A percentile compares a stretch with the other conserved stretches of the same genome.
Conservation (phyloP, 2,888 invertebrate species). For the Boloria euphrosyne region DNA sequence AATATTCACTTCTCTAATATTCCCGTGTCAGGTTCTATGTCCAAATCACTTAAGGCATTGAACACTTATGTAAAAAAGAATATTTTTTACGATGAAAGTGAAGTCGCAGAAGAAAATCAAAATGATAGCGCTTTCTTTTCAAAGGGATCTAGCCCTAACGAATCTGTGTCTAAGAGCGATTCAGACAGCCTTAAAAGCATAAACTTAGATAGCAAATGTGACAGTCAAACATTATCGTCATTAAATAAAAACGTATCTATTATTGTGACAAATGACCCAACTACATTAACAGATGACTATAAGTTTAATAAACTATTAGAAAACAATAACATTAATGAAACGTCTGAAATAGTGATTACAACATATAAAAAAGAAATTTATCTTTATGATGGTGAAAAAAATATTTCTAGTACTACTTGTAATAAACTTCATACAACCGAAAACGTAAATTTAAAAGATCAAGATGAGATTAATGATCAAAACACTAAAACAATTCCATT, state of each 20-base stretch:
- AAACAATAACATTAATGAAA: slow-evolving; percentile 31
- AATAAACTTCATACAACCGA: too few species aligned
- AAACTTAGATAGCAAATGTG: slow-evolving; percentile 13
- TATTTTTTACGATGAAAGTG: slow-evolving; percentile 67
- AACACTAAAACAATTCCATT: not conserved
- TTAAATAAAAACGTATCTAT: slow-evolving; percentile 12
- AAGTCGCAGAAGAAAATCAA: slow-evolving; percentile 46
- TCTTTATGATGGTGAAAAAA: not conserved
- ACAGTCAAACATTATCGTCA: not conserved
- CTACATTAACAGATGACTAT: slow-evolving; percentile 67
- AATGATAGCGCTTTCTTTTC: slow-evolving; percentile 69
- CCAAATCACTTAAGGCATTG: slow-evolving; percentile 69
- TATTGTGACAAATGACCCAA: slow-evolving; percentile 29
- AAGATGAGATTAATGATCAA: not conserved
- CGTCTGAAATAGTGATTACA: slow-evolving; percentile 9
- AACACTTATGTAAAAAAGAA: slow-evolving; percentile 74
- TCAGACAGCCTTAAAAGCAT: slow-evolving; percentile 63
- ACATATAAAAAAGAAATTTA: not conserved
- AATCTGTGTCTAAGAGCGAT: slow-evolving; percentile 65
- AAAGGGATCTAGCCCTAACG: slow-evolving; percentile 72
- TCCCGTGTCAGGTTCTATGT: slow-evolving; percentile 62
- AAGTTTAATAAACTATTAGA: slow-evolving; percentile 61
- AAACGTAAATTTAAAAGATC: not conserved
- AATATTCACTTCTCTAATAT: slow-evolving; percentile 71
- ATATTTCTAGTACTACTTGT: not conserved